These are phyloP conservation scores for Sigmodon hispidus DNA, from an alignment of 2,113 vertebrate species.

Conservation along the genomic window DNA sequence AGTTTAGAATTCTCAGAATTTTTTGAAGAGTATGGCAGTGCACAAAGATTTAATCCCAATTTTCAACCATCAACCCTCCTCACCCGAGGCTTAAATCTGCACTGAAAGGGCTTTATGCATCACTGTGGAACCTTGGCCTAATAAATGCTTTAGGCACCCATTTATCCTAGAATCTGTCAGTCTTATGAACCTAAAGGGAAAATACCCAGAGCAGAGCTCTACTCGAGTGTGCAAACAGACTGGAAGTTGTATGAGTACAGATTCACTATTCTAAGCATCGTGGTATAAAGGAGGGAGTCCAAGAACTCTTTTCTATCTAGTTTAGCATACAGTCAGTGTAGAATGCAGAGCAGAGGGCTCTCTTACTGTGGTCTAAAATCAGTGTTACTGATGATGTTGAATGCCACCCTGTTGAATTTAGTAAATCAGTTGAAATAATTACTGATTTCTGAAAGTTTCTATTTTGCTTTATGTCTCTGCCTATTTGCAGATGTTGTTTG, in stretches of 20 bases:
- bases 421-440: not conserved
- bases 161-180: not conserved
- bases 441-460: conserved; percentile 10
- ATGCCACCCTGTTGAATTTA: not conserved
- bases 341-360: not conserved
- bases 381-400: not conserved
- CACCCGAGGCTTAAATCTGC: not conserved
- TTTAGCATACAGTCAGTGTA: not conserved
- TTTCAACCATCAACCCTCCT: not conserved
- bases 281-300: not conserved
- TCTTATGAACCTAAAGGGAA: not conserved
- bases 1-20: not conserved
- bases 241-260: not conserved
- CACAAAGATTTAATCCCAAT: not conserved
- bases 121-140: not conserved
- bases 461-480: not conserved
- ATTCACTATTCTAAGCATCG: not conserved
- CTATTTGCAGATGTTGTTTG: not conserved
- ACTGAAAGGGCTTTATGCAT: not conserved
- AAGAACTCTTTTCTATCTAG: not conserved
- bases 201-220: not conserved
- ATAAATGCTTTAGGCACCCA: not conserved
- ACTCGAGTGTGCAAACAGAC: not conserved
- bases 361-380: not conserved
- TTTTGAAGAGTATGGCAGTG: not conserved